A percentile compares a stretch with the other conserved stretches of the same genome.
phyloP scores from a whole-genome alignment of 2,797 vertebrate species.

The Catharus ustulatus region DNA sequence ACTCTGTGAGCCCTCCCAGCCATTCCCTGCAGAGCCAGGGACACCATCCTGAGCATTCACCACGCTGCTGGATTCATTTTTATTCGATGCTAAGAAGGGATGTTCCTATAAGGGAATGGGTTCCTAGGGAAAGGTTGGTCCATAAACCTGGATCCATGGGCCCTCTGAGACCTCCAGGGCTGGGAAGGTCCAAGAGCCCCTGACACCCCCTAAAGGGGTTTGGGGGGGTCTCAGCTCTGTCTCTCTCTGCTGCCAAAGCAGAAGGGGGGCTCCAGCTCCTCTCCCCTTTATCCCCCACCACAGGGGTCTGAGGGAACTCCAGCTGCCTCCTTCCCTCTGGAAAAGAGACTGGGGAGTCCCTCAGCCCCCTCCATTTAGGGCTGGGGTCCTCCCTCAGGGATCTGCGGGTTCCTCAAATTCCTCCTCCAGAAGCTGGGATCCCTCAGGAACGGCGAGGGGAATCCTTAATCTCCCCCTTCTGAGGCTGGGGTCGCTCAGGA shows the following conservation, averaged over 20 bases:
- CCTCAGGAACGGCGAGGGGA: too few species aligned
- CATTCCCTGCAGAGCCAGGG: background rate
- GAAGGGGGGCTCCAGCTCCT: background rate
- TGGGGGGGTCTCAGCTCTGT: background rate
- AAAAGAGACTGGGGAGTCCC: background rate
- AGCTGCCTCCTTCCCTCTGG: background rate
- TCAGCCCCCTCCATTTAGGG: background rate
- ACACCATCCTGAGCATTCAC: accelerated
- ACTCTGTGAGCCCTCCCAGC: background rate
- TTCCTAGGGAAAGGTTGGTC: background rate
- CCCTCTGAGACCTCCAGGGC: background rate
- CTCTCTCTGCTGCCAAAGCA: too few species aligned
- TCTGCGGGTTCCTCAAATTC: too few species aligned
- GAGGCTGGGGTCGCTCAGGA: background rate
- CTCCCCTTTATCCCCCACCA: background rate
- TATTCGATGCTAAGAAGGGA: too few species aligned
- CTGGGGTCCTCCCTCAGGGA: too few species aligned
- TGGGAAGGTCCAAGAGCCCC: background rate
- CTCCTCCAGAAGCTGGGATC: background rate
- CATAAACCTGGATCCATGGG: accelerated
- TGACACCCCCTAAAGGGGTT: accelerated
- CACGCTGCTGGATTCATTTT: accelerated
- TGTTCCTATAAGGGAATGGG: background rate
- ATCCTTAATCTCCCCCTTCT: too few species aligned
- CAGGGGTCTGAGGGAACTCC: background rate